phyloP scores from a whole-genome alignment of 2,888 invertebrate genomes.

The Chalcis sispes region DNA sequence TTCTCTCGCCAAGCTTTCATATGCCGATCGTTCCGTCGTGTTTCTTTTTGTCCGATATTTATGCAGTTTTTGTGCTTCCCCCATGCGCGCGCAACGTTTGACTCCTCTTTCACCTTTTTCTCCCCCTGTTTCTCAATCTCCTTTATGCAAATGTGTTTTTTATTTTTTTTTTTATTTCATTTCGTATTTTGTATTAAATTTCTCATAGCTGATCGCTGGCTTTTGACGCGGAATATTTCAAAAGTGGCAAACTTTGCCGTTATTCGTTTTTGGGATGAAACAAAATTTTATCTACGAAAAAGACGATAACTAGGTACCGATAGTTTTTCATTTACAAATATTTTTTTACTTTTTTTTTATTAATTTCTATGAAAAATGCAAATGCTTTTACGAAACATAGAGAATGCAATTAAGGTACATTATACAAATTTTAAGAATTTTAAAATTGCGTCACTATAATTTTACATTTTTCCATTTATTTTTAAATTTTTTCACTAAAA shows the following conservation, averaged over 20 bases:
- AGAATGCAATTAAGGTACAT: neutral
- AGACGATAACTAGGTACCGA: conserved; percentile 19
- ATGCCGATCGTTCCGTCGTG: neutral
- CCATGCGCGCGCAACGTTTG: conserved; percentile 13
- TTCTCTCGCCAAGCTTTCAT: conserved; percentile 14
- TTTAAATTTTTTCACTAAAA: too few species aligned
- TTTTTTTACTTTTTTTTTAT: conserved; percentile 5
- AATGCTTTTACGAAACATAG: neutral
- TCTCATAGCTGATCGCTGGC: conserved; percentile 27
- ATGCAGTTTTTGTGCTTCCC: conserved; percentile 7
- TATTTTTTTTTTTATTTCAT: conserved; percentile 2
- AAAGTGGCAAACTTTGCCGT: neutral
- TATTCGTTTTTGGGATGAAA: neutral
- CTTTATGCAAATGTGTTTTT: conserved; percentile 15
- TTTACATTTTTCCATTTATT: too few species aligned
- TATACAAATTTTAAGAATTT: too few species aligned
- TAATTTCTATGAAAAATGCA: neutral
- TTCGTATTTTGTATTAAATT: conserved; percentile 33
- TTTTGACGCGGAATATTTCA: conserved; percentile 21
- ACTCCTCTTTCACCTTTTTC: too few species aligned
- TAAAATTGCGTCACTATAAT: too few species aligned
- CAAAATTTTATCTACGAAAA: conserved; percentile 5
- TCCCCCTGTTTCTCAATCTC: neutral
- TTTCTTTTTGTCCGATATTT: neutral
- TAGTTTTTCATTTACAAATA: too few species aligned